Evolutionary conservation across 2,113 vertebrate species (phyloP).

Genomic region (Microcebus murinus): DNA sequence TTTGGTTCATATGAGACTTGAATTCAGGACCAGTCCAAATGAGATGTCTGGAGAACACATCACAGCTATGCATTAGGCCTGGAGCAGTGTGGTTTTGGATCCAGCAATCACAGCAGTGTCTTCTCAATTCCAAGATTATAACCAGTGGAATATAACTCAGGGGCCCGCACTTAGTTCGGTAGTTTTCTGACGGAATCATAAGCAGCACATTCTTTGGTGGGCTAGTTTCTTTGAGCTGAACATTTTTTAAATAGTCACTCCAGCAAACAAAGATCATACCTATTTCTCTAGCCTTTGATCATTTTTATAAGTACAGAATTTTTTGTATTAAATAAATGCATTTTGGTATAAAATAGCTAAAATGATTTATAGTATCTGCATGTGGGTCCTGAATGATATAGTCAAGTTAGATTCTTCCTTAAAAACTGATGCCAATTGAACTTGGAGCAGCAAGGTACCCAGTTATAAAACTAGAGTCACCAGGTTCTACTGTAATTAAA

Average conservation of each 20-base stretch:
- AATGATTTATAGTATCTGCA: background rate
- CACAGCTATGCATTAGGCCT: background rate
- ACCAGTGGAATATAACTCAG: background rate
- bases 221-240: background rate
- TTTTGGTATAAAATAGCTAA: background rate
- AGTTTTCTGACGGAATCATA: background rate
- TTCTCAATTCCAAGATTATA: background rate
- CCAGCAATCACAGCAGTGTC: background rate
- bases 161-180: background rate
- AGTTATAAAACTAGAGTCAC: background rate
- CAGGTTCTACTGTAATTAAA: background rate
- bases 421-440: background rate
- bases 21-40: background rate
- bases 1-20: background rate
- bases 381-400: background rate
- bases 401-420: background rate
- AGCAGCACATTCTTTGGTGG: fast-evolving
- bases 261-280: background rate
- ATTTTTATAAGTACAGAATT: background rate
- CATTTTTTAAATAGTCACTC: background rate
- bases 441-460: background rate
- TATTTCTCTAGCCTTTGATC: background rate
- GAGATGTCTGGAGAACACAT: background rate
- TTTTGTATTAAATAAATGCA: background rate
- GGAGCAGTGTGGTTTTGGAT: background rate